Percentiles rank a stretch among this genome's conserved stretches.
Conservation (phyloP, 1,140 invertebrate genomes). For the Penaeus vannamei region DNA sequence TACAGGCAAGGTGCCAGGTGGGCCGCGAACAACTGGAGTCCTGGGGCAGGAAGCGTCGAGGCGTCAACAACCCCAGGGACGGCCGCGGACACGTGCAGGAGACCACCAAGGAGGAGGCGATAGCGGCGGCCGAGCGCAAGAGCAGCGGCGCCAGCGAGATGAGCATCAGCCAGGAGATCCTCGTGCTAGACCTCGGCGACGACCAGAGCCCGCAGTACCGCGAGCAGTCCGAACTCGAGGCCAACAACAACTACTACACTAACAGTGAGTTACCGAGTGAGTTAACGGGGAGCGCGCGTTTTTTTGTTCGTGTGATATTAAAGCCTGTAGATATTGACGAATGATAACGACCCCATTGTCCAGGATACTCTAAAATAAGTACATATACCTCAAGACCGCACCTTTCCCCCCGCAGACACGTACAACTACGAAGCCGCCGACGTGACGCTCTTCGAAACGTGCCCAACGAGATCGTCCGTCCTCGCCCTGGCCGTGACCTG, state of each 20-base stretch:
- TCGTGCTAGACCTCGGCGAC: constrained; percentile 92
- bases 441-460: constrained; percentile 71
- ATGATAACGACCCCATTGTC: background rate
- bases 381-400: background rate
- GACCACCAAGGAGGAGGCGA: constrained; percentile 70
- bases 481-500: constrained; percentile 90
- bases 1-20: constrained; percentile 68
- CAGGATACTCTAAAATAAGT: background rate
- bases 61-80: constrained; percentile 76
- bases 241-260: constrained; percentile 55
- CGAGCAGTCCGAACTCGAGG: constrained; percentile 39
- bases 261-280: constrained; percentile 55
- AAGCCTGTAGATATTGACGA: too few species aligned
- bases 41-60: constrained; percentile 84
- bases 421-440: constrained; percentile 58
- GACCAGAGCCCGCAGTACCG: constrained; percentile 76
- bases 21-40: constrained; percentile 90
- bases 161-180: constrained; percentile 93
- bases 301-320: too few species aligned
- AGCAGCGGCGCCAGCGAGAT: constrained; percentile 75
- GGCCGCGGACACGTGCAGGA: constrained; percentile 74
- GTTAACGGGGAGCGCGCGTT: background rate
- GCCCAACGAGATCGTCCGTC: constrained; percentile 91
- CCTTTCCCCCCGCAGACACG: constrained; percentile 29
- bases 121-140: constrained; percentile 22